Conservation (phyloP, 2,113 vertebrate genomes). For the Oriolus oriolus region DNA sequence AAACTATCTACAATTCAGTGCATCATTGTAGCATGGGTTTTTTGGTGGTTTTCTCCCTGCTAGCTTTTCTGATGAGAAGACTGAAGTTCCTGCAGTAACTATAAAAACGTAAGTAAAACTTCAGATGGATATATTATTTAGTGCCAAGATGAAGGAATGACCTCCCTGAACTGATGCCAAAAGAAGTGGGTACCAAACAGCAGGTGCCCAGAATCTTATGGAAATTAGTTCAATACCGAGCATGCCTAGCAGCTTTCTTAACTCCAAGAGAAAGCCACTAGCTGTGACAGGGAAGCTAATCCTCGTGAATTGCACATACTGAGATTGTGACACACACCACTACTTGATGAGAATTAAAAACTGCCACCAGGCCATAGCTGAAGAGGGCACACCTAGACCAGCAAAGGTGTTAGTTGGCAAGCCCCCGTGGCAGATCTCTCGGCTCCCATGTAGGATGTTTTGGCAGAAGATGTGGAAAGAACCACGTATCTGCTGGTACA, state of each 20-base stretch:
- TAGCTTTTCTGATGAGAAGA: background rate
- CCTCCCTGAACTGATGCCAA: background rate
- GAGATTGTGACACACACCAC: background rate
- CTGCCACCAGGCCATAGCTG: background rate
- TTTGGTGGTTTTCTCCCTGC: background rate
- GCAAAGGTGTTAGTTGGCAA: background rate
- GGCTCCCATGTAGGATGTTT: background rate
- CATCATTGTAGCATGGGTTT: accelerated
- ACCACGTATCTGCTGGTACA: background rate
- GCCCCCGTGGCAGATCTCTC: background rate
- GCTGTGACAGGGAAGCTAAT: background rate
- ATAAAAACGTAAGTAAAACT: background rate
- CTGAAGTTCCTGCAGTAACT: background rate
- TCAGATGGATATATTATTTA: background rate
- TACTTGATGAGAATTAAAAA: background rate
- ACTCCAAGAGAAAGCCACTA: background rate
- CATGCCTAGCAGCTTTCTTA: background rate
- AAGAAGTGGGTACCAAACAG: background rate
- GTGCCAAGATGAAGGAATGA: background rate
- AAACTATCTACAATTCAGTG: background rate
- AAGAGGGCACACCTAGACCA: background rate
- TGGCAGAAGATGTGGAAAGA: background rate
- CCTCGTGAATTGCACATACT: accelerated
- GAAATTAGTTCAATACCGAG: background rate
- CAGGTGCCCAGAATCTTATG: background rate